Base-by-base conservation (phyloP, 1,140 invertebrate species). In the Oreohelix idahoensis region DNA sequence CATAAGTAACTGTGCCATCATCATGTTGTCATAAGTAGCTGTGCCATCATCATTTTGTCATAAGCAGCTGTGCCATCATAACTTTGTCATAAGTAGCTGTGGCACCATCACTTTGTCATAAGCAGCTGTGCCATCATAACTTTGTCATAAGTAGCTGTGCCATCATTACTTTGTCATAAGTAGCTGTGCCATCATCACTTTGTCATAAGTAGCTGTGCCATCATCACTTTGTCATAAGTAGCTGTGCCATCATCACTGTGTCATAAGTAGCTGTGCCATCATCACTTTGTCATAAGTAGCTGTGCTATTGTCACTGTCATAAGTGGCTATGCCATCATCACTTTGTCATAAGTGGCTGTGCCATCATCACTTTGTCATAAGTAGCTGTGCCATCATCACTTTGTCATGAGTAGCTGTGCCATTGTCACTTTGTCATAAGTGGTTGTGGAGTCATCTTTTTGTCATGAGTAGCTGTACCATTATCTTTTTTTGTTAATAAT, bases 251-350 rank as follows among this genome's bases (percentile, higher is more conserved):
- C 70, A 73, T 45, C 42, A 8, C 42, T n/a, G n/a, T n/a, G n/a
- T n/a, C n/a, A n/a, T n/a, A n/a, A n/a, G n/a, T n/a, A n/a, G n/a
- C n/a, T n/a, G n/a, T n/a, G n/a, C n/a, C n/a, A n/a, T n/a, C n/a
- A n/a, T n/a, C n/a, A n/a, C n/a, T n/a, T n/a, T n/a, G n/a, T n/a
- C n/a, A n/a, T n/a, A n/a, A n/a, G n/a, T n/a, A n/a, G n/a, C n/a
- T n/a, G n/a, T n/a, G n/a, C n/a, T n/a, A n/a, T n/a, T n/a, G n/a
- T n/a, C n/a, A n/a, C n/a, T n/a, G n/a, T n/a, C n/a, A n/a, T n/a
- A n/a, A n/a, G n/a, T n/a, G n/a, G n/a, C n/a, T 88, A 95, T 45
- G 93, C 94, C 29, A 94, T 94, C 35, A 95, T 93, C 51, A 90
- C 90, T 32, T 93, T 93, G 86, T 93, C 92, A 92, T 93, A 90